A percentile compares a stretch with the other conserved stretches of the same genome.
phyloP scores from a whole-genome alignment of 2,888 invertebrate genomes.

The Frankliniella intonsa region DNA sequence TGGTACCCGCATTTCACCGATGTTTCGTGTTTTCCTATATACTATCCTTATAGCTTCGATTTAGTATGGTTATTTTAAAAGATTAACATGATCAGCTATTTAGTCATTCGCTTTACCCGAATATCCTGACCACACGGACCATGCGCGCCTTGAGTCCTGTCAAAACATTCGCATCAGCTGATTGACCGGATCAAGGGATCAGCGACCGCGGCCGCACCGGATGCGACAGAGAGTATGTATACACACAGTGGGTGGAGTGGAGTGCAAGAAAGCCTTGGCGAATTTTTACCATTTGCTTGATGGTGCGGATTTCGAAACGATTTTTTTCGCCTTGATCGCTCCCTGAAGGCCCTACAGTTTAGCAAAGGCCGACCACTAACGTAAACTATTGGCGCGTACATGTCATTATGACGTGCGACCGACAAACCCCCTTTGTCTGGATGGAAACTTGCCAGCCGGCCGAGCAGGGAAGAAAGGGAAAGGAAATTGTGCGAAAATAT shows the following conservation, averaged over 20 bases:
- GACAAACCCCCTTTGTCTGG: constrained; percentile 19
- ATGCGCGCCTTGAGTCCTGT: background rate
- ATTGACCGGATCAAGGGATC: constrained; percentile 13
- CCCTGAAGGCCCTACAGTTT: too few species aligned
- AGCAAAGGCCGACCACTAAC: too few species aligned
- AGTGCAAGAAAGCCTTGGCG: background rate
- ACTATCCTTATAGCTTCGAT: background rate
- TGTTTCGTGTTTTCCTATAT: background rate
- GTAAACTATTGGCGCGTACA: background rate
- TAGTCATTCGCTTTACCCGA: background rate
- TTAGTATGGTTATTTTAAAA: background rate
- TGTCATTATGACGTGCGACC: background rate
- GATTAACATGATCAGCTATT: background rate
- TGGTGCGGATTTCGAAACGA: too few species aligned
- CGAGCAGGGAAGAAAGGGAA: background rate
- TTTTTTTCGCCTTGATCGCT: too few species aligned
- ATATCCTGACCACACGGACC: background rate
- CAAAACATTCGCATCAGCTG: constrained; percentile 26
- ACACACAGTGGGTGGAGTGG: background rate
- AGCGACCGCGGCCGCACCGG: constrained; percentile 13
- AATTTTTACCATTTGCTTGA: too few species aligned
- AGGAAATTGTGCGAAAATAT: background rate
- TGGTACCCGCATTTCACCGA: background rate
- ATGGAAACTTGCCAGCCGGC: constrained; percentile 14
- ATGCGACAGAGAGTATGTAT: background rate